Conservation (phyloP, 1,140 invertebrate species). For the Mactra quadrangularis region DNA sequence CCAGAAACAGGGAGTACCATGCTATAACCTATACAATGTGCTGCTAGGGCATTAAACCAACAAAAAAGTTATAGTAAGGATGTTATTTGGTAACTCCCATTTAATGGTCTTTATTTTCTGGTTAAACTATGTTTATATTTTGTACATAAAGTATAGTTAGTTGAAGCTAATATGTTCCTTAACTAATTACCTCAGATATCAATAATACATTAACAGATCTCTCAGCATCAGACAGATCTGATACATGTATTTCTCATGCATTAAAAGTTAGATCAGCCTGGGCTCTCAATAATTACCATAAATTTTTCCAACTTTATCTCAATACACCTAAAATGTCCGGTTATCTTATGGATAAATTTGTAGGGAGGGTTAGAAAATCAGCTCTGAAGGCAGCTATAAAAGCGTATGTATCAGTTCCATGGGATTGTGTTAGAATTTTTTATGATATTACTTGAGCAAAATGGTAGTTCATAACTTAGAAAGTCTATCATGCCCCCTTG, state of each 20-base stretch:
- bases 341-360: slow-evolving; percentile 98
- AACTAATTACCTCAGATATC: slow-evolving; percentile 89
- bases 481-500: too few relatives aligned
- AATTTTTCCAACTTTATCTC: slow-evolving; percentile 95
- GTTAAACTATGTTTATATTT: too few relatives aligned
- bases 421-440: background rate
- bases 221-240: slow-evolving; percentile 90
- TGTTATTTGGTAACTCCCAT: too few relatives aligned
- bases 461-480: too few relatives aligned
- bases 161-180: slow-evolving; percentile 45
- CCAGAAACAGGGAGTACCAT: too few relatives aligned
- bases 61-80: too few relatives aligned
- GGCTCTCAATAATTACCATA: slow-evolving; percentile 95
- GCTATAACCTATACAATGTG: too few relatives aligned
- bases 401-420: slow-evolving; percentile 91
- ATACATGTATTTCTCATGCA: slow-evolving; percentile 94
- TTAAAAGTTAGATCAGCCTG: slow-evolving; percentile 94
- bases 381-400: slow-evolving; percentile 97
- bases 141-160: too few relatives aligned
- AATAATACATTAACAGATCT: slow-evolving; percentile 94
- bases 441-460: background rate
- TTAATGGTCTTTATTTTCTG: too few relatives aligned
- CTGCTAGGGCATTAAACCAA: too few relatives aligned
- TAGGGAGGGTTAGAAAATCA: slow-evolving; percentile 94
- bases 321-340: slow-evolving; percentile 96